Evolutionary conservation across 2,797 vertebrate genomes (phyloP).

Genomic region (Brachyalestes nurse): DNA sequence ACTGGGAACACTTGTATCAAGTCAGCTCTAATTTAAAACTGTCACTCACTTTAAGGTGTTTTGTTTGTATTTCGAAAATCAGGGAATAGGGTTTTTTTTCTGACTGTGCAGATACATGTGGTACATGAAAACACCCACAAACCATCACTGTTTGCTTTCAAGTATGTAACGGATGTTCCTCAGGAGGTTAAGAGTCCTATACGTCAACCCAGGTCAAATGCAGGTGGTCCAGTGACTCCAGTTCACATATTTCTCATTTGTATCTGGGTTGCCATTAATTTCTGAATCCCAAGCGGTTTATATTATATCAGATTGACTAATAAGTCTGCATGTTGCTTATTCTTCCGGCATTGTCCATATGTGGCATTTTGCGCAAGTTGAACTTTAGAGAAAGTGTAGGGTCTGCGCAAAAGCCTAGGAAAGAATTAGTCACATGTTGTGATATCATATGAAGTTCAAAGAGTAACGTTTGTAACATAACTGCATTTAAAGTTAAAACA

Average conservation of each 20-base stretch:
- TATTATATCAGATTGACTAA: too few relatives aligned
- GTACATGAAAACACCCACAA: constrained; percentile 46
- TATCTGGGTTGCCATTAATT: not conserved
- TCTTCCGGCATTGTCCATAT: too few relatives aligned
- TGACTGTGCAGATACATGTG: constrained; percentile 36
- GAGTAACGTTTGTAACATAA: too few relatives aligned
- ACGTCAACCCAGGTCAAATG: not conserved
- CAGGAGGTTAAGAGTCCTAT: constrained; percentile 7
- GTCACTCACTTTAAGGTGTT: not conserved
- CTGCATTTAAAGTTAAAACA: too few relatives aligned
- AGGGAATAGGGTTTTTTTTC: constrained; percentile 16
- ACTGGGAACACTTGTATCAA: not conserved
- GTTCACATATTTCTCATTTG: not conserved
- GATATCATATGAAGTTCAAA: too few relatives aligned
- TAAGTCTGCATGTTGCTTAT: too few relatives aligned
- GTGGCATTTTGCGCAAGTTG: too few relatives aligned
- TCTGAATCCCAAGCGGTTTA: too few relatives aligned
- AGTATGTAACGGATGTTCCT: constrained; percentile 21
- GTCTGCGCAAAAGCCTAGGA: too few relatives aligned
- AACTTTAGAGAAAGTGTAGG: too few relatives aligned
- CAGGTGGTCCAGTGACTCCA: not conserved
- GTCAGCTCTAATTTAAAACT: not conserved
- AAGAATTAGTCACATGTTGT: too few relatives aligned
- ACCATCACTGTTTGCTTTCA: constrained; percentile 28
- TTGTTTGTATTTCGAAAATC: not conserved